Conservation (phyloP, 2,797 vertebrate genomes). For the Trachurus trachurus region DNA sequence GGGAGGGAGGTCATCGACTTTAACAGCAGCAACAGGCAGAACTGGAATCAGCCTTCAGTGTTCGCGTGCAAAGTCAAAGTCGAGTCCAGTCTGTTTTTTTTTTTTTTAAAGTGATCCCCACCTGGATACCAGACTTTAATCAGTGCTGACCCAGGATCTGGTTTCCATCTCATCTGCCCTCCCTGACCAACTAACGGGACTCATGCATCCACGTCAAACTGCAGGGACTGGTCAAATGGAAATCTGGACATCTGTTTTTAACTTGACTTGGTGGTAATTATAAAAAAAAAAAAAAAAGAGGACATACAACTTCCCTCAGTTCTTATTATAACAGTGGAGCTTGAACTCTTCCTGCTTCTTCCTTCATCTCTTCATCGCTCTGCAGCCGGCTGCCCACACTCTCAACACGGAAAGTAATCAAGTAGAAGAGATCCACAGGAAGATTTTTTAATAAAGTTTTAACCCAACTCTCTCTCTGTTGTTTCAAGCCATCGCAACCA, state of each 20-base stretch:
- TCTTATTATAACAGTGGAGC: constrained; percentile 2
- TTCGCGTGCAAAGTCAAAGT: neutral
- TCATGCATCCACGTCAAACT: neutral
- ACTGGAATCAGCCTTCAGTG: constrained; percentile 28
- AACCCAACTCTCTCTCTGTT: neutral
- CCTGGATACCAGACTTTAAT: neutral
- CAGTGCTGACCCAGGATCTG: constrained; percentile 2
- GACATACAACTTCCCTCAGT: neutral
- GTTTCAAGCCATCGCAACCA: neutral
- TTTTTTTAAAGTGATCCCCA: constrained; percentile 1
- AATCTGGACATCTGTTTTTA: constrained; percentile 41
- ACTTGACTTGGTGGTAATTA: constrained; percentile 4
- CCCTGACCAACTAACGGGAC: neutral
- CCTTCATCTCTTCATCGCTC: neutral
- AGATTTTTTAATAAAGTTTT: constrained; percentile 13
- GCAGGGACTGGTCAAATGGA: constrained; percentile 17
- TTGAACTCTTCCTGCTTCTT: neutral
- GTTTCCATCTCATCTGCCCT: constrained; percentile 2
- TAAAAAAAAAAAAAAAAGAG: neutral
- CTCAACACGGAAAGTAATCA: neutral
- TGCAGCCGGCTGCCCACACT: constrained; percentile 5
- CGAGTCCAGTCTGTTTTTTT: neutral
- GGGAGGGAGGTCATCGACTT: neutral
- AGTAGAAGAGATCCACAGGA: constrained; percentile 12
- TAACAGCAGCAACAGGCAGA: constrained; percentile 8